These are phyloP conservation scores for Drosophila helvetica DNA, from an alignment of 2,888 invertebrate species.

Conservation along the genomic window DNA sequence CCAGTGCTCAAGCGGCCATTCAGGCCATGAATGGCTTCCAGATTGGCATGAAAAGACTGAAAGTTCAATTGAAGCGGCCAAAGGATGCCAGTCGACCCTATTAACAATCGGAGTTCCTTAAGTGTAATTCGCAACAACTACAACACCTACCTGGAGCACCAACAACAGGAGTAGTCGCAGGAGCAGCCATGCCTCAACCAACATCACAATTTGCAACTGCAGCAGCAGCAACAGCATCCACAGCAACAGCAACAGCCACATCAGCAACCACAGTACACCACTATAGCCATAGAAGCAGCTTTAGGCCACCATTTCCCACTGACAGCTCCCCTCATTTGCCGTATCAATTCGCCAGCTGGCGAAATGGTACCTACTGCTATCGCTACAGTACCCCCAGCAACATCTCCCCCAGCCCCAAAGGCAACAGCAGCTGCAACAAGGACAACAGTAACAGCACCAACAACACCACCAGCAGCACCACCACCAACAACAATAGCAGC, in stretches of 20 bases:
- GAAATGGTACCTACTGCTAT: conserved; percentile 69
- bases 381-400: conserved; percentile 53
- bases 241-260: conserved; percentile 48
- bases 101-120: conserved; percentile 89
- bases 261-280: conserved; percentile 30
- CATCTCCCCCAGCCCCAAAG: conserved; percentile 29
- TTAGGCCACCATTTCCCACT: conserved; percentile 57
- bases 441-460: conserved; percentile 24
- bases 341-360: conserved; percentile 73
- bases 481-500: conserved; percentile 40
- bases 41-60: conserved; percentile 99
- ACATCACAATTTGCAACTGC: conserved; percentile 42
- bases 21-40: conserved; percentile 99
- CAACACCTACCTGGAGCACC: conserved; percentile 47
- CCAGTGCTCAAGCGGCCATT: conserved; percentile 99
- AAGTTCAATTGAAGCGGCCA: conserved; percentile 99
- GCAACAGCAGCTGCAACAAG: conserved; percentile 17
- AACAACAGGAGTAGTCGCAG: conserved; percentile 43
- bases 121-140: conserved; percentile 76
- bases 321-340: conserved; percentile 57
- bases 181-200: conserved; percentile 47
- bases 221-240: conserved; percentile 35
- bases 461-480: conserved; percentile 30
- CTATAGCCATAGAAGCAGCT: conserved; percentile 51
- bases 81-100: conserved; percentile 99